These are phyloP conservation scores for Macaria liturata DNA, from an alignment of 2,888 invertebrate genomes.

Conservation along the genomic window DNA sequence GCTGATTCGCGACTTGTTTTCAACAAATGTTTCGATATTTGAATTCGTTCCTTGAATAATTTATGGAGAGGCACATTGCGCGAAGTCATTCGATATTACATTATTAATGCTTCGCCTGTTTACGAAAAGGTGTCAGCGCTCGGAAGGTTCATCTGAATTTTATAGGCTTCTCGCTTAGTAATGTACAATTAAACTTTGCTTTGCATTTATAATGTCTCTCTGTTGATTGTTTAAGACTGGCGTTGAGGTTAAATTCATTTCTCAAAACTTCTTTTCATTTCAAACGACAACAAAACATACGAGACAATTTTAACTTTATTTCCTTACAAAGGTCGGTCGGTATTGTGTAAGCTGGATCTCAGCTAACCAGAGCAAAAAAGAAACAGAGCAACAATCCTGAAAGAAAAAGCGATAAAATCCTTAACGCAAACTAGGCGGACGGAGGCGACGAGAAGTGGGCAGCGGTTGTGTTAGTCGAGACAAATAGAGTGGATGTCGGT, in stretches of 20 bases:
- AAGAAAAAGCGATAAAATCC: slow-evolving; percentile 70
- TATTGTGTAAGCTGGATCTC: slow-evolving; percentile 33
- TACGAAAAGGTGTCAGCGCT: slow-evolving; percentile 19
- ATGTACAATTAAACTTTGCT: slow-evolving; percentile 9
- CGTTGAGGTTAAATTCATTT: too few species aligned
- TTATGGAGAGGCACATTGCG: slow-evolving; percentile 34
- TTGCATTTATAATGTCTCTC: not conserved
- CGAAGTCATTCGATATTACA: slow-evolving; percentile 29
- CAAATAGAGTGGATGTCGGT: slow-evolving; percentile 71
- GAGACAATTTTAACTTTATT: not conserved
- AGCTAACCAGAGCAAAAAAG: slow-evolving; percentile 41
- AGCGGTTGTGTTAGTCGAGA: slow-evolving; percentile 69
- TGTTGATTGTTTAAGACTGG: too few species aligned
- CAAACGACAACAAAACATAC: slow-evolving; percentile 8
- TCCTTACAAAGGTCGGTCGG: slow-evolving; percentile 4
- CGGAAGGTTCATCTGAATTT: slow-evolving; percentile 29
- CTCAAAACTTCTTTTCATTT: not conserved
- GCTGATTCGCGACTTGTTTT: slow-evolving; percentile 49
- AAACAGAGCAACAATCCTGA: slow-evolving; percentile 46
- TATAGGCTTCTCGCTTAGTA: slow-evolving; percentile 9
- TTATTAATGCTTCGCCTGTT: slow-evolving; percentile 31
- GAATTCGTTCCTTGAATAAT: slow-evolving; percentile 39
- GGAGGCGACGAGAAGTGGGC: slow-evolving; percentile 69
- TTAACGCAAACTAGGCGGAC: slow-evolving; percentile 66
- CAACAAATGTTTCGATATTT: slow-evolving; percentile 40